Conservation (phyloP, 1,140 invertebrate species). For the Calliopsis andreniformis region DNA sequence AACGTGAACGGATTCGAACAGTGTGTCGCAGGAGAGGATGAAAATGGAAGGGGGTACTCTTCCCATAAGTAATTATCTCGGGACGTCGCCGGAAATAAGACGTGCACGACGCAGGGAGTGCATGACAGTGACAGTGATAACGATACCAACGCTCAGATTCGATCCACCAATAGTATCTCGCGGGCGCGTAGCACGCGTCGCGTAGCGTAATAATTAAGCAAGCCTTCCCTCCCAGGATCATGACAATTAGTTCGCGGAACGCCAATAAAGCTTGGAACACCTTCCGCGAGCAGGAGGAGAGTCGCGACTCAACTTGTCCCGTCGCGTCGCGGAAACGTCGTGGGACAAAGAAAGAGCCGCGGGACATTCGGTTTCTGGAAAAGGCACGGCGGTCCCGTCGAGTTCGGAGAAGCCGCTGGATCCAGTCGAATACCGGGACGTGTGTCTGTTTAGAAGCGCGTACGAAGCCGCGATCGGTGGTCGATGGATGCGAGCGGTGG, state of each 20-base stretch:
- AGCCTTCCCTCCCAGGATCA: not conserved
- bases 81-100: slow-evolving; percentile 26
- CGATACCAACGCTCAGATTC: not conserved
- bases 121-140: slow-evolving; percentile 24
- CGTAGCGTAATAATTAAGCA: slow-evolving; percentile 7
- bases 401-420: slow-evolving; percentile 1
- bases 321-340: no score
- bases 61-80: slow-evolving; percentile 31
- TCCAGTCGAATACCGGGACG: slow-evolving; percentile 53
- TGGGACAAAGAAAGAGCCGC: not conserved
- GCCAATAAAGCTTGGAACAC: not conserved
- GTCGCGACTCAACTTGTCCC: no score
- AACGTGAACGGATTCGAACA: not conserved
- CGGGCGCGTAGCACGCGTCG: not conserved
- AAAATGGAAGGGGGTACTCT: not conserved
- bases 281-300: not conserved
- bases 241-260: not conserved
- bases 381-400: not conserved
- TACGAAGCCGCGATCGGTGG: slow-evolving; percentile 4
- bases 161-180: not conserved
- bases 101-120: not conserved
- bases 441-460: slow-evolving; percentile 46
- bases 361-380: not conserved
- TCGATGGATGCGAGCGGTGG: slow-evolving; percentile 1
- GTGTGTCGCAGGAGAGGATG: not conserved